Conservation (phyloP, 2,888 invertebrate genomes). For the Tinea semifulvella region DNA sequence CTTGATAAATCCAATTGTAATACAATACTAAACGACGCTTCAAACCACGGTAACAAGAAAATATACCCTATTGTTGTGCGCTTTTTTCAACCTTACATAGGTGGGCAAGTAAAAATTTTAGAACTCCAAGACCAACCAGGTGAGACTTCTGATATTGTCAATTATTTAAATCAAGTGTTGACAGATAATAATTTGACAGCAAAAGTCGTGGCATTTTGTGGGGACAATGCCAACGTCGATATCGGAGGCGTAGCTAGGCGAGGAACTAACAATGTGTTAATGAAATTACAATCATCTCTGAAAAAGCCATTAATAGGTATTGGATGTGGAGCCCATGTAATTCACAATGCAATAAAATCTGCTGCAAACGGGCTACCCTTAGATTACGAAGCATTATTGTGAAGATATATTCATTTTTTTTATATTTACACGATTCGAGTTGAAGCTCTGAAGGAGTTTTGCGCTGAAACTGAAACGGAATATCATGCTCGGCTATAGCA, state of each 20-base stretch:
- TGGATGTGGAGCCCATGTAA: constrained; percentile 25
- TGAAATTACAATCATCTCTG: constrained; percentile 20
- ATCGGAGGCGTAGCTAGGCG: constrained; percentile 21
- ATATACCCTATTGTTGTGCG: constrained; percentile 26
- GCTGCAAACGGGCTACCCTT: constrained; percentile 23
- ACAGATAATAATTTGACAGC: constrained; percentile 25
- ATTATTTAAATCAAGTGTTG: constrained; percentile 26
- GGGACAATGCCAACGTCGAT: constrained; percentile 24
- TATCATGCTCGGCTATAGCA: constrained; percentile 15
- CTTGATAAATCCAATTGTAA: constrained; percentile 23
- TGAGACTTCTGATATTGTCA: constrained; percentile 23
- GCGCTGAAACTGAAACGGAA: constrained; percentile 20
- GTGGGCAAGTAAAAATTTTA: constrained; percentile 25
- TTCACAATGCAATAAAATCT: constrained; percentile 24
- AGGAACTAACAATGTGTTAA: constrained; percentile 22
- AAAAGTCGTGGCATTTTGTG: constrained; percentile 25
- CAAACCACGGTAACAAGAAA: constrained; percentile 28
- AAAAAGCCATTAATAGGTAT: constrained; percentile 20
- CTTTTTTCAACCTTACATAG: constrained; percentile 23
- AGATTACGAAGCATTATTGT: constrained; percentile 23
- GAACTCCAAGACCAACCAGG: constrained; percentile 23
- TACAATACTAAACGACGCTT: constrained; percentile 26
- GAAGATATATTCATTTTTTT: constrained; percentile 23
- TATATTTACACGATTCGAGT: constrained; percentile 23
- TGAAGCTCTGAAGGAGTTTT: constrained; percentile 23